phyloP scores from a whole-genome alignment of 2,797 vertebrate species.

The Squalus acanthias region DNA sequence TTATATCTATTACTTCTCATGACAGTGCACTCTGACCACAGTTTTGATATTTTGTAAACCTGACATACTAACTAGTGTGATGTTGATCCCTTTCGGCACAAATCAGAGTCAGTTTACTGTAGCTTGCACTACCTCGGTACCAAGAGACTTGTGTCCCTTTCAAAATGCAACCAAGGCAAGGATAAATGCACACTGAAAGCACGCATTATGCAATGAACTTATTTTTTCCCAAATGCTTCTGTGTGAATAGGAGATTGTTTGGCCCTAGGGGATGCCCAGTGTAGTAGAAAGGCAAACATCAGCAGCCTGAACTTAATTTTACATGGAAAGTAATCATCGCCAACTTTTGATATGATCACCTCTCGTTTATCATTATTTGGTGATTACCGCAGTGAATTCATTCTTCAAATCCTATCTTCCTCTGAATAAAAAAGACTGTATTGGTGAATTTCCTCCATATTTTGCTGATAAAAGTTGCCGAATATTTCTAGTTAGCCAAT shows the following conservation, averaged over 20 bases:
- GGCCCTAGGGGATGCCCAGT: not conserved
- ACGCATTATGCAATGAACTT: conserved; percentile 40
- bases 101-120: conserved; percentile 83
- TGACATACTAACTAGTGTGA: conserved; percentile 73
- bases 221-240: conserved; percentile 7
- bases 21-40: conserved; percentile 69
- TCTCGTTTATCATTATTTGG: not conserved
- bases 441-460: not conserved
- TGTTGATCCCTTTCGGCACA: conserved; percentile 81
- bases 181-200: conserved; percentile 39
- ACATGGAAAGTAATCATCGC: conserved; percentile 16
- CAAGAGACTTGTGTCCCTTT: conserved; percentile 43
- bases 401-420: not conserved
- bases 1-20: conserved; percentile 87
- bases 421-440: not conserved
- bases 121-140: conserved; percentile 53
- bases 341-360: conserved; percentile 27
- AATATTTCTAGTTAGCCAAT: not conserved
- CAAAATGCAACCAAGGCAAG: conserved; percentile 18
- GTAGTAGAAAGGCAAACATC: not conserved
- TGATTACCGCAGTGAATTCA: not conserved
- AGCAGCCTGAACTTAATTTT: conserved; percentile 25
- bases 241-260: conserved; percentile 14
- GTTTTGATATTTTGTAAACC: conserved; percentile 68
- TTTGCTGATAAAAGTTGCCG: not conserved